A percentile compares a stretch with the other conserved stretches of the same genome.
phyloP scores from a whole-genome alignment of 2,113 vertebrate genomes.

The Cyanistes caeruleus region DNA sequence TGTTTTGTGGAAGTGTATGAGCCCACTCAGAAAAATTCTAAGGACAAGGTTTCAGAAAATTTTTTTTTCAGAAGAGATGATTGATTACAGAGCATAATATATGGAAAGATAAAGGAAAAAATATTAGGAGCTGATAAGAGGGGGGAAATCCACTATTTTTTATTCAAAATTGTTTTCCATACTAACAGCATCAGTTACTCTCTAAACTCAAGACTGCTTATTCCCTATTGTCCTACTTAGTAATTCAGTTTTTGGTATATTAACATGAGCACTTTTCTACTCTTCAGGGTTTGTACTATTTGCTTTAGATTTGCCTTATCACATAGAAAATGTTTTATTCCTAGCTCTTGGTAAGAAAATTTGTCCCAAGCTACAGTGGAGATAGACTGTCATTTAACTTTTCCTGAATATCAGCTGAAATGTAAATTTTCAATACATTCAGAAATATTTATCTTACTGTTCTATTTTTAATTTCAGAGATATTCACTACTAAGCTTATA shows the following conservation, averaged over 20 bases:
- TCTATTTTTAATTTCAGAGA: background rate
- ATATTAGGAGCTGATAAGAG: background rate
- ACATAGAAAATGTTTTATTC: background rate
- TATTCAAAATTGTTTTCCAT: background rate
- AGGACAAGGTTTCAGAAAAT: background rate
- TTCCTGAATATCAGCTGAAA: slow-evolving; percentile 2
- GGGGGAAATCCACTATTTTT: background rate
- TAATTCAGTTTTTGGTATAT: background rate
- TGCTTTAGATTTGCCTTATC: background rate
- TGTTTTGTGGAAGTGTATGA: background rate
- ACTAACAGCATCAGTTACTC: background rate
- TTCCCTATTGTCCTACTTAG: background rate
- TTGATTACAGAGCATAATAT: background rate
- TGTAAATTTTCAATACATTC: slow-evolving; percentile 9
- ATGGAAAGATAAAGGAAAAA: background rate
- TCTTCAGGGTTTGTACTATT: background rate
- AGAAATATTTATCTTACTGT: background rate
- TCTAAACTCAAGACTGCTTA: background rate
- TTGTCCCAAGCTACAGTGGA: background rate
- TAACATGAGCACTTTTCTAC: background rate
- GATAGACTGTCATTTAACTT: background rate
- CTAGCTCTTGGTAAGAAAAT: background rate
- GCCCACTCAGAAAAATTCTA: background rate
- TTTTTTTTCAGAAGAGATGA: background rate
- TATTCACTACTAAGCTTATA: background rate